These are phyloP conservation scores for Heteromurus nitidus DNA, from an alignment of 2,888 invertebrate species.

Conservation along the genomic window DNA sequence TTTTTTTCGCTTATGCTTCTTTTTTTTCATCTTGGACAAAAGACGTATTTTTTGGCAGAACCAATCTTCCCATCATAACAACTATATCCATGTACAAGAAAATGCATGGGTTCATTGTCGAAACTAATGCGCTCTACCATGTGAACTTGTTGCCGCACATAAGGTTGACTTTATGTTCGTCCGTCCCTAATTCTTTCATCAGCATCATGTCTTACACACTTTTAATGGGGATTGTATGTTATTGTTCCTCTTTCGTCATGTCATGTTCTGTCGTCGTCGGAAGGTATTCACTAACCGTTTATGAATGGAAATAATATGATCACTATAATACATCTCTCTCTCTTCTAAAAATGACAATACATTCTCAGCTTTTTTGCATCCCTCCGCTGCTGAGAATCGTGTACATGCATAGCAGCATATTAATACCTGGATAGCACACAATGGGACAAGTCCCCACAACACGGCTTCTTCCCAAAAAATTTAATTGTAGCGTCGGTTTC, in stretches of 20 bases:
- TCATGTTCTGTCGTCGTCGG: constrained; percentile 10
- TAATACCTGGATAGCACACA: constrained; percentile 26
- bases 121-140: neutral
- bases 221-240: neutral
- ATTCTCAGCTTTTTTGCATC: neutral
- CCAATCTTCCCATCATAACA: constrained; percentile 66
- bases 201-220: constrained; percentile 51
- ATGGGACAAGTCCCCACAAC: constrained; percentile 53
- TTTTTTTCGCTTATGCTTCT: constrained; percentile 3
- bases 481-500: constrained; percentile 74
- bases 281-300: constrained; percentile 8
- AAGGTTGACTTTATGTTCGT: constrained; percentile 35
- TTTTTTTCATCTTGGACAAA: neutral
- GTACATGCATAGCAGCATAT: constrained; percentile 20
- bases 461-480: constrained; percentile 49
- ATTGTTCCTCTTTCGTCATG: neutral
- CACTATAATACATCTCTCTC: constrained; percentile 44
- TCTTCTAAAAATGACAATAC: constrained; percentile 36
- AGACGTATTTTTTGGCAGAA: constrained; percentile 41
- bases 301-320: constrained; percentile 40
- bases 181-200: constrained; percentile 55
- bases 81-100: constrained; percentile 59
- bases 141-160: constrained; percentile 39
- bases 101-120: constrained; percentile 31
- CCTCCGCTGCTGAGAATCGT: too few relatives aligned